Conservation (phyloP, 2,797 vertebrate genomes). For the Myotis pilosus region DNA sequence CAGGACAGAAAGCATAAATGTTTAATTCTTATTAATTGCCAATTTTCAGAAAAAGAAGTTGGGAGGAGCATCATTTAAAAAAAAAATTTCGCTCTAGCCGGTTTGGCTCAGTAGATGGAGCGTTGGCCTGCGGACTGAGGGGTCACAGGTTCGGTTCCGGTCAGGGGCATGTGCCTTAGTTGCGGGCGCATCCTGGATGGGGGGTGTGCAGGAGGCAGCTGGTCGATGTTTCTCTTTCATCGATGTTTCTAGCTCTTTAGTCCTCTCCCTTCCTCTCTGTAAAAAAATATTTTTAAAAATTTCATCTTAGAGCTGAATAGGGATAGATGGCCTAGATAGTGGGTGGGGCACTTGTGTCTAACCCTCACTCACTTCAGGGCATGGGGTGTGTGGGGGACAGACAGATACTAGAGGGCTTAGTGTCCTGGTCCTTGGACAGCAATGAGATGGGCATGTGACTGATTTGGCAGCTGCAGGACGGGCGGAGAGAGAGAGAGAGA, state of each 20-base stretch:
- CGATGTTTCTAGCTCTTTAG: too few relatives aligned
- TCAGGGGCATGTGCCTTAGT: too few relatives aligned
- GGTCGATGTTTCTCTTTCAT: too few relatives aligned
- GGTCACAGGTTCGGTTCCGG: too few relatives aligned
- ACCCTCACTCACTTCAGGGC: background rate
- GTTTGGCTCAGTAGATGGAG: too few relatives aligned
- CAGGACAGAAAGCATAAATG: slow-evolving; percentile 14
- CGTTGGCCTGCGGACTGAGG: too few relatives aligned
- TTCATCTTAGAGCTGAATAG: background rate
- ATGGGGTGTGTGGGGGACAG: background rate
- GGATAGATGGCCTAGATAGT: background rate
- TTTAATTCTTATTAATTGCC: background rate
- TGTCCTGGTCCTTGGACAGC: slow-evolving; percentile 75
- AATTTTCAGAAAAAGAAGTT: slow-evolving; percentile 46
- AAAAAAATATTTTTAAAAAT: background rate
- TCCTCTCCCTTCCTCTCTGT: too few relatives aligned
- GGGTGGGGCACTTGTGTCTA: background rate
- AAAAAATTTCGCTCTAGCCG: background rate
- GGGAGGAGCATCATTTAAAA: slow-evolving; percentile 8
- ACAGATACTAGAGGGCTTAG: background rate
- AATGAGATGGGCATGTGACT: background rate
- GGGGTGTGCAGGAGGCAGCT: too few relatives aligned
- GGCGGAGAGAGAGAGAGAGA: background rate
- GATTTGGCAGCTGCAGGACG: background rate
- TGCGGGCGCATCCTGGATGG: too few relatives aligned